Evolutionary conservation across 2,113 vertebrate species (phyloP), one percentile per base, ranked within the genome.

Genomic region (Elanus axillaris): DNA sequence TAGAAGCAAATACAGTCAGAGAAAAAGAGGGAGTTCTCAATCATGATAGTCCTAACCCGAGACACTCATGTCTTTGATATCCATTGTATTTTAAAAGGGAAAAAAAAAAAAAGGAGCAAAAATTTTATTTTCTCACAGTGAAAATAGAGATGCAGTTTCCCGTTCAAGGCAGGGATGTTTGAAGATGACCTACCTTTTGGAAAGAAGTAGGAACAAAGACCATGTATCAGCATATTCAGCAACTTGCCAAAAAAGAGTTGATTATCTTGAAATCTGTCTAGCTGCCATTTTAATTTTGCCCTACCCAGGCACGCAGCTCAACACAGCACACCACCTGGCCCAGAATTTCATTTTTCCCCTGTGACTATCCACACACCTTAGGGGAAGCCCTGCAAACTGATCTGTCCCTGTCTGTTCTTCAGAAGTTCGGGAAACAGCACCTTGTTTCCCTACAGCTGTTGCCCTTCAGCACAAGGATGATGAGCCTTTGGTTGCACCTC

Each of bases 401-500:
- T 27, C 25, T 60, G 25, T 31, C 52, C 23, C 32, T 0, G 0
- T 18, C 16, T 36, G 38, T 47, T 72, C 66, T 29, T 34, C 3
- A 5, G 58, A 22, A 48, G 13, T 12, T 40, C 52, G 18, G 66
- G 29, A 36, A 40, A 27, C 34, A 88, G 31, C 43, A 25, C 4
- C 8, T 50, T 3, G 0, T 31, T 27, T 40, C 34, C 55, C 36
- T 40, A 5, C 43, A 34, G 36, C 16, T 17, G 1, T 34, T 34
- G 34, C 27, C 16, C 60, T 58, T 42, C 42, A 31, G 21, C 3
- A 17, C 13, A 34, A 48, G 21, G 19, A 29, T 32, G 38, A 31
- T 13, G 38, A 64, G n/a, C 5, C 16, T 20, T 53, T 5, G 7
- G 14, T 25, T 36, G n/a, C 31, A 20, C 31, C 55, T 48, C 77